These are phyloP conservation scores for Agrochola macilenta DNA, from an alignment of 2,888 invertebrate genomes.

Conservation along the genomic window DNA sequence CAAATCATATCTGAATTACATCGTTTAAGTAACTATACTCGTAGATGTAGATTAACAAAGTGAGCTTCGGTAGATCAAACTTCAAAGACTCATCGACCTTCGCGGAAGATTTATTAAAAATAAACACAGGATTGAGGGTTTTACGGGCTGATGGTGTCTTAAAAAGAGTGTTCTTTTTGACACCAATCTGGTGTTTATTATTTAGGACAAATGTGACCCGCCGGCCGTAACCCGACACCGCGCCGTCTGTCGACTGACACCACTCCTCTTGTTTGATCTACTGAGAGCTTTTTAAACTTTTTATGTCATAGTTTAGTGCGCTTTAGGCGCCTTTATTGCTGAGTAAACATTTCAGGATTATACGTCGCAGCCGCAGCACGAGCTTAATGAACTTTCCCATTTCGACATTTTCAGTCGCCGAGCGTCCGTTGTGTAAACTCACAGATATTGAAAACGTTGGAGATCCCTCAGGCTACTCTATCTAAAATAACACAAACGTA, in stretches of 20 bases:
- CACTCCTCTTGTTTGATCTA: conserved; percentile 90
- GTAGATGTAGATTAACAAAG: conserved; percentile 71
- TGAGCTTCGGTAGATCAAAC: conserved; percentile 73
- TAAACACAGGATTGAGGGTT: conserved; percentile 82
- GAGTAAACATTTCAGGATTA: conserved; percentile 86
- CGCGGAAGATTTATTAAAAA: conserved; percentile 87
- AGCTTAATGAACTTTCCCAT: conserved; percentile 73
- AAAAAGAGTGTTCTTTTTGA: conserved; percentile 88
- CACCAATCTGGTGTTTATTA: conserved; percentile 90
- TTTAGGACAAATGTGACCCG: conserved; percentile 89
- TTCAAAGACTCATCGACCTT: conserved; percentile 78
- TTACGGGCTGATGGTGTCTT: conserved; percentile 87
- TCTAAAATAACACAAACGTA: conserved; percentile 43
- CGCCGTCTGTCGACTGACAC: conserved; percentile 86
- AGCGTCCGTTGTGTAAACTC: conserved; percentile 49
- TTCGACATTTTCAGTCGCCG: conserved; percentile 66
- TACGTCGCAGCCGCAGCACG: conserved; percentile 75
- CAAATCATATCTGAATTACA: conserved; percentile 52
- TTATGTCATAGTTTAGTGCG: conserved; percentile 89
- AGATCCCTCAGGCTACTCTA: conserved; percentile 24
- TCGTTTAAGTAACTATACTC: conserved; percentile 20
- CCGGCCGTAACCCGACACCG: conserved; percentile 84
- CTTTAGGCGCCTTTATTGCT: conserved; percentile 88
- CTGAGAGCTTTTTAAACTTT: conserved; percentile 90
- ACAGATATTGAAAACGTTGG: conserved; percentile 24